These are phyloP conservation scores for Epinotia brunnichana DNA, from an alignment of 2,888 invertebrate species.

Conservation along the genomic window DNA sequence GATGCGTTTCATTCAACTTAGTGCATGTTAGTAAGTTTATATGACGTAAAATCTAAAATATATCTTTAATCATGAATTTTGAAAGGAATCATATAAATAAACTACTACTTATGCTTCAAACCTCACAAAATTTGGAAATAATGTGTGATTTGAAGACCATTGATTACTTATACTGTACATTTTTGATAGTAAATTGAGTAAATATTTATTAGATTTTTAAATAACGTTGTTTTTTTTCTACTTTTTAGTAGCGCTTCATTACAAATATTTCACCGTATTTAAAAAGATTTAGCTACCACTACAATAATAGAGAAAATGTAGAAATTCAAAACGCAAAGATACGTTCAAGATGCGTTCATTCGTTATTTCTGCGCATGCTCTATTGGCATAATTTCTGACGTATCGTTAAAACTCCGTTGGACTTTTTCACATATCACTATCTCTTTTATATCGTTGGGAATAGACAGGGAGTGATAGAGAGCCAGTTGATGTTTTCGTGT, in stretches of 20 bases:
- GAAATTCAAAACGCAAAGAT: conserved; percentile 54
- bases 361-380: conserved; percentile 74
- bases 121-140: no score
- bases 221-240: no score
- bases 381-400: conserved; percentile 71
- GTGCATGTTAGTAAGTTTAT: background rate
- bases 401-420: conserved; percentile 67
- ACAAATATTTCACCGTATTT: background rate
- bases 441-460: conserved; percentile 68
- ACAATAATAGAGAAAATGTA: background rate
- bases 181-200: no score
- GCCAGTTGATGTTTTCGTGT: conserved; percentile 84
- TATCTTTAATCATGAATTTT: no score
- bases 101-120: no score
- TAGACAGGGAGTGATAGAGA: conserved; percentile 78
- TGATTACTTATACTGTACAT: no score
- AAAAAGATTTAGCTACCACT: background rate
- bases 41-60: background rate
- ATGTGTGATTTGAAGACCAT: no score
- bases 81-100: no score
- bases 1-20: conserved; percentile 25
- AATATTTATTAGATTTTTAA: no score
- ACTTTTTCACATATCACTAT: conserved; percentile 73
- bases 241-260: no score
- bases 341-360: conserved; percentile 66